Percentiles rank a stretch among this genome's conserved stretches.
Evolutionary conservation across 23 tunicate species (phyloP).

Genomic region (Phallusia fumigata): DNA sequence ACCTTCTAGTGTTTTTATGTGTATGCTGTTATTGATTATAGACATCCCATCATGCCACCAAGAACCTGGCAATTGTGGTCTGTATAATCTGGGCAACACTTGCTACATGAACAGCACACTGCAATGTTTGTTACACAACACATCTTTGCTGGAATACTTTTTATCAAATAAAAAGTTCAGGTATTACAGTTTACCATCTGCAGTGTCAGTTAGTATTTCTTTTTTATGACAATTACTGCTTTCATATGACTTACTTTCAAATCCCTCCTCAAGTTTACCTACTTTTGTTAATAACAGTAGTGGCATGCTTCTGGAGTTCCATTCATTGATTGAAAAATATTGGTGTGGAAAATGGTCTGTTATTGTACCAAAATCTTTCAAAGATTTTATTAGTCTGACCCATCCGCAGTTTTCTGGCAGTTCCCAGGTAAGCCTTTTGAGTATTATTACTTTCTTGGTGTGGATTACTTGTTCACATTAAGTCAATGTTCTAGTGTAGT

Average conservation of each 20-base stretch:
- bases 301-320: constrained; percentile 26
- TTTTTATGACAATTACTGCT: no score
- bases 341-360: constrained; percentile 84
- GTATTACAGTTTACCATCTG: no score
- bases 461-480: no score
- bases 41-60: constrained; percentile 25
- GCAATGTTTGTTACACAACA: constrained; percentile 57
- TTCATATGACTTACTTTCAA: no score
- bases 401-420: constrained; percentile 56
- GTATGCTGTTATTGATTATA: not conserved
- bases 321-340: constrained; percentile 42
- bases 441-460: no score
- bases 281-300: not conserved
- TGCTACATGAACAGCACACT: constrained; percentile 84
- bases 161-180: not conserved
- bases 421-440: constrained; percentile 35
- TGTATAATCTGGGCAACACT: constrained; percentile 74
- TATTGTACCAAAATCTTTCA: constrained; percentile 72
- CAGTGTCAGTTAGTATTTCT: no score
- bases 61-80: constrained; percentile 55
- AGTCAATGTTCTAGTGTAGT: not conserved
- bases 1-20: no score
- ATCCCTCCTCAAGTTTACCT: not conserved
- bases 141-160: constrained; percentile 24
- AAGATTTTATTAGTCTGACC: constrained; percentile 27